Percentiles rank a stretch among this genome's conserved stretches.
phyloP scores from a whole-genome alignment of 2,113 vertebrate genomes.

The Chauna torquata region DNA sequence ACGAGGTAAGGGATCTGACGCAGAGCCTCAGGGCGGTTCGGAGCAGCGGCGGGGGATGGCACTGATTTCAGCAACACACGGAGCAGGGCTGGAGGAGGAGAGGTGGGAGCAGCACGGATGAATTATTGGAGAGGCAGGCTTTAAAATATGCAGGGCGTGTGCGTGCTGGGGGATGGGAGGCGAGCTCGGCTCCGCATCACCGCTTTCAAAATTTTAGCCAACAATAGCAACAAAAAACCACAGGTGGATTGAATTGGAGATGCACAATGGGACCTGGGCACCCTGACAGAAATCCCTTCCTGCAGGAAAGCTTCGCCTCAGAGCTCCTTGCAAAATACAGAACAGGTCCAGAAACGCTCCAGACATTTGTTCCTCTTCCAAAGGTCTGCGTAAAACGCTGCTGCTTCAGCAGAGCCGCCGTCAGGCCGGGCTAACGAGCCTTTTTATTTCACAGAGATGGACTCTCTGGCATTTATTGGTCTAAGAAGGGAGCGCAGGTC shows the following conservation, averaged over 20 bases:
- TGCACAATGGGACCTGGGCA: accelerated
- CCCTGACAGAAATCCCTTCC: not conserved
- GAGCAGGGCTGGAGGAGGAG: not conserved
- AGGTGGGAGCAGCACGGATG: accelerated
- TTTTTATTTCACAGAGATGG: constrained; percentile 19
- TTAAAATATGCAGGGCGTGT: not conserved
- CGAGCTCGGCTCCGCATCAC: not conserved
- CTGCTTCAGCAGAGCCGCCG: constrained; percentile 9
- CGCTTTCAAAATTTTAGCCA: not conserved
- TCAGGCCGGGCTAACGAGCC: not conserved
- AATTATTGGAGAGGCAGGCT: constrained; percentile 1
- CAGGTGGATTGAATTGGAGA: not conserved
- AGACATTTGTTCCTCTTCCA: not conserved
- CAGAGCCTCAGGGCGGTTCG: not conserved
- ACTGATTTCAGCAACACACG: not conserved
- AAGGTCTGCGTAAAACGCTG: not conserved
- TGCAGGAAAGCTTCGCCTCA: not conserved
- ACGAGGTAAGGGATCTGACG: not conserved
- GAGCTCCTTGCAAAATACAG: not conserved
- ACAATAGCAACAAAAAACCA: not conserved
- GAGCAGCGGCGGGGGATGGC: not conserved
- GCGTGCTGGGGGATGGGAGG: not conserved
- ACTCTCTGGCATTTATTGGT: constrained; percentile 21
- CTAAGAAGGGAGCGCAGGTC: not conserved
- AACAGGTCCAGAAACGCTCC: not conserved